These are phyloP conservation scores for Lineus longissimus DNA, from an alignment of 1,140 invertebrate genomes.

Conservation along the genomic window DNA sequence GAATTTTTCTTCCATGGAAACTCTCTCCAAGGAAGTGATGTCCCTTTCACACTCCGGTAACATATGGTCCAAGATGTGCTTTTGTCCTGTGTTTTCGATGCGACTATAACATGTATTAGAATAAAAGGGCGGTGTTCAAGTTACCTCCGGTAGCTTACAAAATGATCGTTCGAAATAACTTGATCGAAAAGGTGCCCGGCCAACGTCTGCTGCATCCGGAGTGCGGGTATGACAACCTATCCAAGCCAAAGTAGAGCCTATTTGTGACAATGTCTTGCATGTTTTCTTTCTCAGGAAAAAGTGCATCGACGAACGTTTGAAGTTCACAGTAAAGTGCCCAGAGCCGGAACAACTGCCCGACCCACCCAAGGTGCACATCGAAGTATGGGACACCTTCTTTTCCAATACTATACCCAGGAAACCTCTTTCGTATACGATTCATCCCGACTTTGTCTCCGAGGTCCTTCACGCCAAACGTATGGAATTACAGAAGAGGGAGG, in stretches of 20 bases:
- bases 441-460: slow-evolving; percentile 48
- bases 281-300: not conserved
- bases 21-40: not conserved
- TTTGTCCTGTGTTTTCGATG: too few relatives aligned
- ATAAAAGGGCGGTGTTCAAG: too few relatives aligned
- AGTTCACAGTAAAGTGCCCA: slow-evolving; percentile 34
- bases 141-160: too few relatives aligned
- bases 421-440: slow-evolving; percentile 32
- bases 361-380: slow-evolving; percentile 38
- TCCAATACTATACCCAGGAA: slow-evolving; percentile 44
- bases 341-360: slow-evolving; percentile 34
- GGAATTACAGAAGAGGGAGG: slow-evolving; percentile 42
- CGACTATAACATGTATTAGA: too few relatives aligned
- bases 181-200: too few relatives aligned
- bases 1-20: not conserved
- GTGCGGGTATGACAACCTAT: too few relatives aligned
- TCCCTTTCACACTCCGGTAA: too few relatives aligned
- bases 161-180: too few relatives aligned
- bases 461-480: slow-evolving; percentile 41
- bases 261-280: too few relatives aligned
- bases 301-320: slow-evolving; percentile 23
- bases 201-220: too few relatives aligned
- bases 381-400: slow-evolving; percentile 46
- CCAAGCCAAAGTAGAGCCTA: too few relatives aligned
- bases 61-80: too few relatives aligned